Conservation (phyloP, 1,140 invertebrate species). For the Dryas iulia region DNA sequence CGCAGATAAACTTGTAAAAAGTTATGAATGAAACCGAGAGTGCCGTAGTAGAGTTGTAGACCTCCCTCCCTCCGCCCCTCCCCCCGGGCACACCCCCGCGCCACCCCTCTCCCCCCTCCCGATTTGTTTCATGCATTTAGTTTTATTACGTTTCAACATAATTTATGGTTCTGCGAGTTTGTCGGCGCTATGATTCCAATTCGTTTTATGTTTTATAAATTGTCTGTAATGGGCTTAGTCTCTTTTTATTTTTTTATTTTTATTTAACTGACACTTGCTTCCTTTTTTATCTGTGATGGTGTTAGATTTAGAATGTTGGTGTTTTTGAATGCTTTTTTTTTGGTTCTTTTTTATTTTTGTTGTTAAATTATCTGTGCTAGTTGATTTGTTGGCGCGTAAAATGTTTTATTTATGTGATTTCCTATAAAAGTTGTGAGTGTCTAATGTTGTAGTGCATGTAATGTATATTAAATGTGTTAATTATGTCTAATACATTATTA, state of each 20-base stretch:
- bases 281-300: not conserved
- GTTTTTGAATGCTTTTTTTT: not conserved
- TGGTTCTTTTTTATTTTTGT: not conserved
- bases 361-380: not conserved
- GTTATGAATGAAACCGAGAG: conserved; percentile 80
- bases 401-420: no score
- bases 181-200: conserved; percentile 12
- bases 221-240: conserved; percentile 10
- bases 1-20: conserved; percentile 80
- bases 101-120: conserved; percentile 36
- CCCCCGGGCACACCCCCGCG: conserved; percentile 26
- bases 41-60: conserved; percentile 77
- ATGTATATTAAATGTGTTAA: no score
- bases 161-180: conserved; percentile 49
- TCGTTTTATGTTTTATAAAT: conserved; percentile 18
- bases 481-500: no score
- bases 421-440: no score
- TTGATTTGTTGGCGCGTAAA: no score
- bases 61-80: conserved; percentile 35
- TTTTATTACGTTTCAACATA: conserved; percentile 71
- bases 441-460: no score
- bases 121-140: conserved; percentile 75
- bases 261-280: not conserved
- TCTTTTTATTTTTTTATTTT: conserved; percentile 1
- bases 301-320: not conserved